Conservation (phyloP, 2,888 invertebrate species). For the Dromius quadrimaculatus region DNA sequence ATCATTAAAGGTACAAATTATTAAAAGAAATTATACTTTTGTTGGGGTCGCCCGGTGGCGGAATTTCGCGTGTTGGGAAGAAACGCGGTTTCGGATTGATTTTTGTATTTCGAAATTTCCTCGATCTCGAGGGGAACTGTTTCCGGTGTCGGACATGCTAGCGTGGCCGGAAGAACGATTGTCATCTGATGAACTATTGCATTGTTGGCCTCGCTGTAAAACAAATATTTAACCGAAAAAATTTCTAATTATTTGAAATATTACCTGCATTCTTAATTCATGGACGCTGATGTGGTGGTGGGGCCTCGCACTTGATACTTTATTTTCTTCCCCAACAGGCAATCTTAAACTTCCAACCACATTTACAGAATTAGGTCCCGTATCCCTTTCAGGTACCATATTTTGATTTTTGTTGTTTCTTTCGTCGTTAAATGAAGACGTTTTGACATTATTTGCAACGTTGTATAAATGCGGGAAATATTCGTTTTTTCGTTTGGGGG, state of each 20-base stretch:
- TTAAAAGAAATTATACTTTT: conserved; percentile 65
- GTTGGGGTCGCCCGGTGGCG: conserved; percentile 77
- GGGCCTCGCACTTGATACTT: conserved; percentile 65
- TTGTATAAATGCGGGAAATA: conserved; percentile 63
- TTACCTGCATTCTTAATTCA: conserved; percentile 73
- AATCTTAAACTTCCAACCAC: conserved; percentile 61
- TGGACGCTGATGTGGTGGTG: conserved; percentile 75
- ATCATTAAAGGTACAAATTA: not conserved
- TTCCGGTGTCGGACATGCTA: conserved; percentile 92
- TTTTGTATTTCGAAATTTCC: conserved; percentile 75
- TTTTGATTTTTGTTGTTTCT: conserved; percentile 59
- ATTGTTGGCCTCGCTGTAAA: conserved; percentile 63
- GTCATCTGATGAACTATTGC: conserved; percentile 85
- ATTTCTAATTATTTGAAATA: conserved; percentile 53
- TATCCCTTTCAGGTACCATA: conserved; percentile 71
- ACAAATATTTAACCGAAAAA: conserved; percentile 49
- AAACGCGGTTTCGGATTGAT: conserved; percentile 72
- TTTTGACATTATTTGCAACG: conserved; percentile 65
- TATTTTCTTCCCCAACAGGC: conserved; percentile 59
- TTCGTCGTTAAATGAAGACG: conserved; percentile 64
- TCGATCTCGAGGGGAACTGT: conserved; percentile 74
- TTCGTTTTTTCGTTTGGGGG: conserved; percentile 64
- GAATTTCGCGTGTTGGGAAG: conserved; percentile 73
- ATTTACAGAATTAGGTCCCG: conserved; percentile 65
- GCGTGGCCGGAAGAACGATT: conserved; percentile 94